Base-by-base conservation (phyloP, 1,140 invertebrate genomes). In the Temnothorax nylanderi region DNA sequence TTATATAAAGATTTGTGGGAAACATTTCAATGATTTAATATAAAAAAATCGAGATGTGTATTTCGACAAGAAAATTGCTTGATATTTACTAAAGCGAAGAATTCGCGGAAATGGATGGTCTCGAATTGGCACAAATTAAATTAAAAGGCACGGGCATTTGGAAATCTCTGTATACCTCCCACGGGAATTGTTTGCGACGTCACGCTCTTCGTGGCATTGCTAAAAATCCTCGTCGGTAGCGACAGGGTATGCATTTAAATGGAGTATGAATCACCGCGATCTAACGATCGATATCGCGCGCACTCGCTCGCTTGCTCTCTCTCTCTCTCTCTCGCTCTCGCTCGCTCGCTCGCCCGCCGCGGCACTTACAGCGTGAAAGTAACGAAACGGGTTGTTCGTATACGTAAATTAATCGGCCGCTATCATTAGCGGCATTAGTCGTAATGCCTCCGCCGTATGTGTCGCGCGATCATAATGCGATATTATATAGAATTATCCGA, bases 361-460 rank as follows among this genome's bases (percentile, higher is more conserved):
- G 76, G 76, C 76, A 51, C 76, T 80, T 65, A 65, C 54, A 34
- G 80, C 69, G 80, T 75, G 80, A 84, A 84, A 84, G 80, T 75
- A 84, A 84, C 80, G 80, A 84, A 84, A 84, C 69, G 69, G 75
- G 80, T 84, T 84, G 69, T 62, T 41, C 26, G 41, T 82, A 82
- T 67, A 67, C 72, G 26, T 1, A 84, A 84, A 84, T 75, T 74
- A 84, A 84, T 84, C 80, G 69, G 51, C 69, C 80, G 69, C 44
- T 84, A 75, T 84, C 80, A 75, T 75, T 75, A 82, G 26, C 54
- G 80, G 51, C 32, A 82, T 74, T 82, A 82, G 67, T 34, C 67
- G 67, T 74, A 82, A 82, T 74, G 51, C 62, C 62, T 16, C 62
- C 13, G 47, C 18, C 3, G 16, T 21, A 34, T 47, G 67, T 44